Evolutionary conservation across 2,888 invertebrate genomes (phyloP), one percentile per base, ranked within the genome.

Genomic region (Adineta ricciae): DNA sequence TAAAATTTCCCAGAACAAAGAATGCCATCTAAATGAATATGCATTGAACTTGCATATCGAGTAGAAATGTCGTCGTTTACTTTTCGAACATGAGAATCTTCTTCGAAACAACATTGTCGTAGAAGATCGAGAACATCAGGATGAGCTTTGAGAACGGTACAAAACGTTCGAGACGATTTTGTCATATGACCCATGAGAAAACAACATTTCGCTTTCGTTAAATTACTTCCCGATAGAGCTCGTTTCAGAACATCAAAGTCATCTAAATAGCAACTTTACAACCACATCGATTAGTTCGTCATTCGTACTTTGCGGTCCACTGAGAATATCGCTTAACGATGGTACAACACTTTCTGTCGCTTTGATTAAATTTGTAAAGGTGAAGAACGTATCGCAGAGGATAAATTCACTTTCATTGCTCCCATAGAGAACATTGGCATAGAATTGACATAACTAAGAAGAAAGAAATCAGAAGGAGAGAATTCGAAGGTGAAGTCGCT

Each of bases 161-260:
- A 85, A 84, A 85, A 85, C 32, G 32, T n/a, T 78, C 83, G 83
- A 36, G 83, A 83, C 32, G 36, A 84, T 85, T 84, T 85, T 73
- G 83, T 85, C 85, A 85, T 78, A 82, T 85, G 83, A 9, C 85
- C 85, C 27, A 85, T 83, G 41, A 85, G 73, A 52, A 83, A 83
- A 50, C 85, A 85, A 56, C 85, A 85, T 84, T 64, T 73, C 1
- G 85, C 72, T 84, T 85, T 85, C 11, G 83, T 54, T 36, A 85
- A 50, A 38, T 54, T 52, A 85, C 83, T 85, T 52, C 84, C 85
- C 32, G 78, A 73, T 36, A 85, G n/a, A 3, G 78, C 56, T 38
- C 82, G 83, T 32, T 83, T 56, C 49, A 85, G 64, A 78, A 78
- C 41, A 41, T 78, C 78, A 78, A 41, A 78, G n/a, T 78, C 78